Conservation (phyloP, 2,888 invertebrate genomes). For the Lucinisca nassula region DNA sequence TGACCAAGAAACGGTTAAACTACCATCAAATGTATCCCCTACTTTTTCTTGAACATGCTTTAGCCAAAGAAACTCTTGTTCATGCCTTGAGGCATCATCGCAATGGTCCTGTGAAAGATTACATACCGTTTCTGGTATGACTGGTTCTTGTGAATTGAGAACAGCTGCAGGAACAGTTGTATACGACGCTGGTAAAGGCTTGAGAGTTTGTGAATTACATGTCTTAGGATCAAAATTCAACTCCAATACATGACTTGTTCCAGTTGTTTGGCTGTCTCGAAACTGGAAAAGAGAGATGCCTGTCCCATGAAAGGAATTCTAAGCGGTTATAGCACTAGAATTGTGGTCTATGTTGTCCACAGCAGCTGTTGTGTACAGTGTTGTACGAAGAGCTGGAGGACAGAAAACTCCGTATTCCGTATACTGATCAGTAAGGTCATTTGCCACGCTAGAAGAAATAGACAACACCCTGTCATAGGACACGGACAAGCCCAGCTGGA, state of each 20-base stretch:
- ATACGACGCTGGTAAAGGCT: background rate
- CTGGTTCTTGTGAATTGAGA: too few species aligned
- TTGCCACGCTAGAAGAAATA: background rate
- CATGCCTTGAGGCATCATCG: too few species aligned
- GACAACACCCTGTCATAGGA: background rate
- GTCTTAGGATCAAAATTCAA: too few species aligned
- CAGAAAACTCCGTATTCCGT: background rate
- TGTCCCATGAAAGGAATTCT: background rate
- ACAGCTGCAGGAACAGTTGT: background rate
- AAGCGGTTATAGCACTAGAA: background rate
- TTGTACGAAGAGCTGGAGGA: background rate
- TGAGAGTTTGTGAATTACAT: too few species aligned
- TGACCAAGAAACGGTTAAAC: too few species aligned
- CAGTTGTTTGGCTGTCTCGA: too few species aligned
- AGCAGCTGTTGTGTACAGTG: background rate
- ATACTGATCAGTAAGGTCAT: background rate
- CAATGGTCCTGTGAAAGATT: too few species aligned
- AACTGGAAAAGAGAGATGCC: conserved; percentile 3
- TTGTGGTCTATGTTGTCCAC: conserved; percentile 2
- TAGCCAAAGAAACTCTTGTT: too few species aligned
- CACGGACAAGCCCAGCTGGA: background rate
- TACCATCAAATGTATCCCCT: too few species aligned
- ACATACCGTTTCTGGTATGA: too few species aligned
- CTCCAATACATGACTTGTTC: too few species aligned
- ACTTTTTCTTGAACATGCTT: too few species aligned